Evolutionary conservation across 2,888 invertebrate genomes (phyloP), one percentile per base, ranked within the genome.

Genomic region (Leuctra nigra): DNA sequence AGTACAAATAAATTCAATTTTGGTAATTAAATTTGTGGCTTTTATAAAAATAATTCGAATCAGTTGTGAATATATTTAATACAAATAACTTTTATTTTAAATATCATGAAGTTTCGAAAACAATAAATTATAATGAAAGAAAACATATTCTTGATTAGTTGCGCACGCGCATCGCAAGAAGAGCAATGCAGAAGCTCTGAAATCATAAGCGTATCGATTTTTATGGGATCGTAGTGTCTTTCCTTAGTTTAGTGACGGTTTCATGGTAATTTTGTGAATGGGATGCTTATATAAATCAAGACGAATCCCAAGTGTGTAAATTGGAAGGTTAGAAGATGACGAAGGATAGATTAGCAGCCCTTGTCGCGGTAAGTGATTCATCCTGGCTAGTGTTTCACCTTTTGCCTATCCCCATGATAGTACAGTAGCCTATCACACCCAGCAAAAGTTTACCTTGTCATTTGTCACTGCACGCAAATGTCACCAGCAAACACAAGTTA

Each of bases 311-410:
- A 78, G 79, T 79, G 80, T 80, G 82, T 82, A 80, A 80, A 77
- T 75, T 66, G 66, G 68, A 73, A 75, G 75, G 73, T 70, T 75
- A 74, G 75, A 82, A 72, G 76, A 93, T 92, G 92, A 92, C 92
- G 80, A 93, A 93, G 86, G 93, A 93, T 83, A 91, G 92, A 86
- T 86, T 93, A 83, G 91, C 91, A 80, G 93, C 92, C 77, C 84
- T 93, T 71, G 91, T 91, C 81, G 92, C 92, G 84, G 91, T 90
- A 80, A 84, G 87, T 70, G 53, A 50, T 36, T 29, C 18, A 38
- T 36, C 20, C 7, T 18, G 38, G 29, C 11, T 38, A 35, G 35
- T 18, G 35, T 18, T 29, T 53, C 14, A 25, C 23, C 46, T 25
- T 39, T 16, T n/a, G 41, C 39, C 53, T 44, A 39, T 22, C 35